Evolutionary conservation across 2,113 vertebrate genomes (phyloP).

Genomic region (Cnemophilus loriae): DNA sequence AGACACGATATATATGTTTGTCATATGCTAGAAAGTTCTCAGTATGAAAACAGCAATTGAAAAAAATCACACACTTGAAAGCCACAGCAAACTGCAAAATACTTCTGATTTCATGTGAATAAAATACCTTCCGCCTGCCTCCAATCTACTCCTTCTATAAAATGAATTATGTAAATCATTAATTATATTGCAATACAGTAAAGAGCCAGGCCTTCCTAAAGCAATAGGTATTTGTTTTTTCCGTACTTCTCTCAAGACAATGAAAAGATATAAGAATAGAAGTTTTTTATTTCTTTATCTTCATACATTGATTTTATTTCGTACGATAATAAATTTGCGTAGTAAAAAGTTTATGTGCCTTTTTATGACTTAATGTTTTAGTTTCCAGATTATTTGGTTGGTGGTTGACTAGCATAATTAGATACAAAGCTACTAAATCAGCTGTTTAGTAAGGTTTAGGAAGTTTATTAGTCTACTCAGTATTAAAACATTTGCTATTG

Average conservation of each 20-base stretch:
- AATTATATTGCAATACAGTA: neutral
- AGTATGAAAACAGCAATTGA: neutral
- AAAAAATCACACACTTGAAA: neutral
- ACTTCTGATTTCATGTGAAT: neutral
- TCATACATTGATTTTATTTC: neutral
- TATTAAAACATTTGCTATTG: slow-evolving; percentile 14
- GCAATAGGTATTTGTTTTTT: neutral
- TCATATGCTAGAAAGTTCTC: neutral
- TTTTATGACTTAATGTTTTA: slow-evolving; percentile 44
- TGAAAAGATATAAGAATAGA: neutral
- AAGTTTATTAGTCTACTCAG: neutral
- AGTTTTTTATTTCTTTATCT: neutral
- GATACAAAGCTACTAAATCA: neutral
- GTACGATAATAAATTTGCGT: neutral
- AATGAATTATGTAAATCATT: neutral
- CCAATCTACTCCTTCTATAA: neutral
- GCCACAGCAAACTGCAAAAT: neutral
- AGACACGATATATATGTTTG: neutral
- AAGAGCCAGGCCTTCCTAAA: neutral
- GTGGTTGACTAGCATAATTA: neutral
- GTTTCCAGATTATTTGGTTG: neutral
- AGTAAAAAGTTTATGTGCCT: neutral
- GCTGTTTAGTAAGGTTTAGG: neutral
- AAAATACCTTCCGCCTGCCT: neutral
- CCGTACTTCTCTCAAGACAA: neutral